phyloP scores from a whole-genome alignment of 2,797 vertebrate genomes.

The Emydoidea blandingii region DNA sequence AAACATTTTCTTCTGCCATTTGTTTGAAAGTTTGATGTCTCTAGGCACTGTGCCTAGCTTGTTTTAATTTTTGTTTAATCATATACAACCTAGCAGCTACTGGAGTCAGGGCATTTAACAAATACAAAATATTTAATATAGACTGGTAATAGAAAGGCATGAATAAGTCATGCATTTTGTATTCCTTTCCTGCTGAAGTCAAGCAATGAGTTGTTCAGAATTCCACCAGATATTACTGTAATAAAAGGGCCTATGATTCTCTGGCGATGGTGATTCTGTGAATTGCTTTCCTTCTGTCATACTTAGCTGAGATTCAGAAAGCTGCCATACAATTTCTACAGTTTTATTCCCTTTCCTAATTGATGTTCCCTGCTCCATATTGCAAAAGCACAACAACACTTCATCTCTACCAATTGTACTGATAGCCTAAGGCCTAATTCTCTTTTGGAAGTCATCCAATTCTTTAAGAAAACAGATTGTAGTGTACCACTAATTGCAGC shows the following conservation, averaged over 20 bases:
- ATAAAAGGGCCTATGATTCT: neutral
- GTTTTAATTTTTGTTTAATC: neutral
- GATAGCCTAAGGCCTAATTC: conserved; percentile 27
- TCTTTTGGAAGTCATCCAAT: conserved; percentile 52
- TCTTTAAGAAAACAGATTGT: conserved; percentile 53
- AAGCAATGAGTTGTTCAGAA: neutral
- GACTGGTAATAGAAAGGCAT: neutral
- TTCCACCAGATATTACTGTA: neutral
- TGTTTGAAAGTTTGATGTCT: neutral
- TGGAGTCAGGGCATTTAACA: neutral
- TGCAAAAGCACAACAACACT: conserved; percentile 23
- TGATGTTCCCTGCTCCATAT: conserved; percentile 18
- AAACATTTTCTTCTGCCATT: neutral
- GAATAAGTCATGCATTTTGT: neutral
- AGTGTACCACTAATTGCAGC: conserved; percentile 62
- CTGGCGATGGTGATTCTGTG: neutral
- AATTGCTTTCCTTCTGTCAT: neutral
- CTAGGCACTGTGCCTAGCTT: neutral
- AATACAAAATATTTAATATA: neutral
- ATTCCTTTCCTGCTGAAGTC: neutral
- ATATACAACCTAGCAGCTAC: neutral
- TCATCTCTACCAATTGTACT: conserved; percentile 29
- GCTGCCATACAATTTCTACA: neutral
- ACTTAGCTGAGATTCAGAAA: neutral
- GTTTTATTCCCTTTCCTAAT: neutral